Conservation (phyloP, 2,113 vertebrate genomes). For the Caloenas nicobarica region DNA sequence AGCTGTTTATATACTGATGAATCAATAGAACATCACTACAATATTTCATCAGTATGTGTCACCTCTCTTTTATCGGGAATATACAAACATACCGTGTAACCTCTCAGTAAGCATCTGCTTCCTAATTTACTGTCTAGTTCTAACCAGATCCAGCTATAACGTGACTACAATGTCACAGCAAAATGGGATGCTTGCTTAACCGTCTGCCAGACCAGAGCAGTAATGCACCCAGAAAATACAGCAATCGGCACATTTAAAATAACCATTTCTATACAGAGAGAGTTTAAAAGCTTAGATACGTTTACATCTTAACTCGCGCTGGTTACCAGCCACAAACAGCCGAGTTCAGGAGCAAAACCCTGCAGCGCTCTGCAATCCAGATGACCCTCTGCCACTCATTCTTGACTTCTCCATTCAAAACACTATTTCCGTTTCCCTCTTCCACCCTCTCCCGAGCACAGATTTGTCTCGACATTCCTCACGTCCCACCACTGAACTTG, state of each 20-base stretch:
- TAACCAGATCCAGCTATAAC: not conserved
- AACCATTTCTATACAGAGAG: not conserved
- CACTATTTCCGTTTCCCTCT: not conserved
- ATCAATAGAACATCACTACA: not conserved
- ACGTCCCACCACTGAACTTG: not conserved
- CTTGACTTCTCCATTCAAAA: not conserved
- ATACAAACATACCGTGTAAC: not conserved
- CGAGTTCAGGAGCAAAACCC: not conserved
- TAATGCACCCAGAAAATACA: not conserved
- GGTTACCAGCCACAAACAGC: not conserved
- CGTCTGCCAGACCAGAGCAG: not conserved
- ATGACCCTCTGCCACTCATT: not conserved
- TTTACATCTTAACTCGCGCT: not conserved
- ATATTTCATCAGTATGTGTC: not conserved
- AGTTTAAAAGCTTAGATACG: not conserved
- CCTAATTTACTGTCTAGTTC: not conserved
- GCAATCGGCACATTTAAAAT: not conserved
- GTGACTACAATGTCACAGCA: not conserved
- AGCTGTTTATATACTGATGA: not conserved
- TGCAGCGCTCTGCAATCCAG: not conserved
- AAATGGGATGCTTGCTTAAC: not conserved
- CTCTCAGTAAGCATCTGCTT: not conserved
- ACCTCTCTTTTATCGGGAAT: not conserved
- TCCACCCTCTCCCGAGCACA: not conserved
- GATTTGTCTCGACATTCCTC: not conserved